Conservation (phyloP, 2,113 vertebrate species). For the Corythaeola cristata region DNA sequence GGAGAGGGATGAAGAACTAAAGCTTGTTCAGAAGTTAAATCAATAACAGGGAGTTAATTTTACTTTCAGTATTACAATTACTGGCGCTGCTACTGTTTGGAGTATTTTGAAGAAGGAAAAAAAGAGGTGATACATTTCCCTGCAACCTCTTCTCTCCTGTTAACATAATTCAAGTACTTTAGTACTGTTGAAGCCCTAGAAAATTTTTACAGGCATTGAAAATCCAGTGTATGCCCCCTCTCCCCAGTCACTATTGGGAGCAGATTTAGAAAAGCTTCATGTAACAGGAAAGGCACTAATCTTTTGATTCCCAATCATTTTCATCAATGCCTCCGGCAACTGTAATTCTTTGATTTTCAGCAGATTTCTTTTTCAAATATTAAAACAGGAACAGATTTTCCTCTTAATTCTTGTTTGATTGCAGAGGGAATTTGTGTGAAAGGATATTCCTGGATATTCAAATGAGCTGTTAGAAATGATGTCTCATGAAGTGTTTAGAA, state of each 20-base stretch:
- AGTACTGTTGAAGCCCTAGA: not conserved
- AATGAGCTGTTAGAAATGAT: slow-evolving; percentile 6
- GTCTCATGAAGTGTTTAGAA: slow-evolving; percentile 22
- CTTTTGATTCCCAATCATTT: not conserved
- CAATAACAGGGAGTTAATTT: not conserved
- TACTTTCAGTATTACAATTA: not conserved
- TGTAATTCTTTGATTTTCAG: not conserved
- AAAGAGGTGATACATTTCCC: not conserved
- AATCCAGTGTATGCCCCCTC: not conserved
- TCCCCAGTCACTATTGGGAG: not conserved
- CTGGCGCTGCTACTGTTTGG: not conserved
- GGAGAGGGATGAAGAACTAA: not conserved
- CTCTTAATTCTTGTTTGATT: slow-evolving; percentile 14
- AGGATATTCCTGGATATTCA: slow-evolving; percentile 47
- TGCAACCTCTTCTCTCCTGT: not conserved
- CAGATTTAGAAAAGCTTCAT: not conserved
- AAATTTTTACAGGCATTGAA: not conserved
- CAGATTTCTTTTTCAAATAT: slow-evolving; percentile 18
- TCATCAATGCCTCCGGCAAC: not conserved
- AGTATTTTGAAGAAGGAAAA: not conserved
- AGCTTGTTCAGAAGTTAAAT: not conserved
- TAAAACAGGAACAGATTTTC: slow-evolving; percentile 52
- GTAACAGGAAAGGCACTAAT: not conserved
- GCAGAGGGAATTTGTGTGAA: not conserved
- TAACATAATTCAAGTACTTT: not conserved